phyloP scores from a whole-genome alignment of 2,113 vertebrate genomes.

The Megaceryle maxima region DNA sequence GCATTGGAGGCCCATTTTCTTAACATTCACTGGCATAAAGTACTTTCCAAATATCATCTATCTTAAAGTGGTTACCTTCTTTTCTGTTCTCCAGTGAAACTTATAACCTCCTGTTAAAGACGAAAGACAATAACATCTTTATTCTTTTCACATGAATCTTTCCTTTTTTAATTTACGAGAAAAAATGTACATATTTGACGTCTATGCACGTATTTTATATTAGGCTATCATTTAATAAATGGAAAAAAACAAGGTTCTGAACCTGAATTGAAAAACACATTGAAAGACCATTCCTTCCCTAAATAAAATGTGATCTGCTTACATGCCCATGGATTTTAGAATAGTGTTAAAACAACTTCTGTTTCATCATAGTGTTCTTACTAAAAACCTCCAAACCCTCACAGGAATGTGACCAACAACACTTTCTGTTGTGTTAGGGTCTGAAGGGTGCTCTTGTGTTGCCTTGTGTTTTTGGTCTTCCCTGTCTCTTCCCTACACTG shows the following conservation, averaged over 20 bases:
- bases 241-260: not conserved
- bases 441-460: not conserved
- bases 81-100: not conserved
- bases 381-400: not conserved
- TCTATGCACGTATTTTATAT: not conserved
- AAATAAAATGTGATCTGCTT: not conserved
- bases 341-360: not conserved
- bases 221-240: not conserved
- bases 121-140: not conserved
- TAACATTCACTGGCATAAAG: not conserved
- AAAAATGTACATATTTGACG: not conserved
- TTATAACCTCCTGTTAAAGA: not conserved
- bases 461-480: not conserved
- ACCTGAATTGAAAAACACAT: not conserved
- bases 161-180: not conserved
- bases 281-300: not conserved
- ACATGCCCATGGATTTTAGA: not conserved
- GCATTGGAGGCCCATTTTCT: not conserved
- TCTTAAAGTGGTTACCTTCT: not conserved
- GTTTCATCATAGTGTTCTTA: not conserved
- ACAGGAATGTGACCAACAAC: not conserved
- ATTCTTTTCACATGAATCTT: not conserved
- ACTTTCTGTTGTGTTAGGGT: not conserved
- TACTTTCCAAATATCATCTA: not conserved
- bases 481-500: not conserved